Evolutionary conservation across 37 sponge, comb jelly and placozoan species (phyloP), one percentile per base, ranked within the genome.

Genomic region (Aplysina aerophoba): DNA sequence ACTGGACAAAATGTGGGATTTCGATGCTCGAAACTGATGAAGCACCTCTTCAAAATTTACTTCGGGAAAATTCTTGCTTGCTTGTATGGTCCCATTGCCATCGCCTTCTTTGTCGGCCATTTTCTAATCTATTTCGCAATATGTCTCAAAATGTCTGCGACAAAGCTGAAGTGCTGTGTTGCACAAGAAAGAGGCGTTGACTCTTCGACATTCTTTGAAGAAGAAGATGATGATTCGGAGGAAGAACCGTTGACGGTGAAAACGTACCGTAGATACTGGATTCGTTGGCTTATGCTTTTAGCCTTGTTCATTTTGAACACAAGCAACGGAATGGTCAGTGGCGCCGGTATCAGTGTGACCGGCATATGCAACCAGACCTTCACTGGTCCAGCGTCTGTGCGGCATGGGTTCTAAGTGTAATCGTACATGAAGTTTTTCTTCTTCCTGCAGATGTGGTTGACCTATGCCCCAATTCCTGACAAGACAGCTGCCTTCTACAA

Each of bases 401-500:
- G n/a, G n/a, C n/a, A n/a, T n/a, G n/a, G n/a, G n/a, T n/a, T n/a
- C n/a, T n/a, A n/a, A n/a, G n/a, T n/a, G n/a, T n/a, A n/a, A n/a
- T n/a, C n/a, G n/a, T n/a, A n/a, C n/a, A n/a, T n/a, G n/a, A n/a
- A n/a, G n/a, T n/a, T n/a, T n/a, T n/a, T n/a, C n/a, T n/a, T n/a
- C n/a, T n/a, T n/a, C n/a, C n/a, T n/a, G n/a, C 79, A 95, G 95
- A 87, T 90, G 87, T 94, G 95, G 95, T 60, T 96, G 66, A 90
- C 92, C 30, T 96, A 81, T 73, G 85, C 94, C 25, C 82, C 97
- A 27, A 79, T 96, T 22, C 91, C 92, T 3, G 63, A 67, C 53
- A 69, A 35, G 16, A 69, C 92, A 4, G 81, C 85, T 11, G 12
- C 17, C 3, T 96, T 83, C 64, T 96, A 92, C 41, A 12, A 57